phyloP scores from a whole-genome alignment of 2,797 vertebrate genomes.

The Odontamblyopus lacepedii region DNA sequence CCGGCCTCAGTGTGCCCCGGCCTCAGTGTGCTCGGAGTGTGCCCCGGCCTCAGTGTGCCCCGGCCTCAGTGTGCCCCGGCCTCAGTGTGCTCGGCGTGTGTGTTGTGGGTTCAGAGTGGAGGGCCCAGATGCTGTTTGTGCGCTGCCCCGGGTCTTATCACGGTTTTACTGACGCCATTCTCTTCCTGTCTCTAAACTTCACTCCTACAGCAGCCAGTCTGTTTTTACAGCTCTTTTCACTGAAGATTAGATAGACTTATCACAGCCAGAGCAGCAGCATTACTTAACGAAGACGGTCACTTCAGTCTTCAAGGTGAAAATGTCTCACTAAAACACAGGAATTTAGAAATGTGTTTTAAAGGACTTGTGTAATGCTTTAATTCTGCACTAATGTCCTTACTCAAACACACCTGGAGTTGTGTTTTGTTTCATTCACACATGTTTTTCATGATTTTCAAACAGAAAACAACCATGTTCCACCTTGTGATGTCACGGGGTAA shows the following conservation, averaged over 20 bases:
- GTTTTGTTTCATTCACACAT: no score
- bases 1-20: no score
- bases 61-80: no score
- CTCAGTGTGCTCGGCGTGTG: no score
- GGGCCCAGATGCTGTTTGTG: conserved; percentile 82
- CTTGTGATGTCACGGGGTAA: no score
- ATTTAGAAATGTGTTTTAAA: neutral
- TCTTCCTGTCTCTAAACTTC: conserved; percentile 98
- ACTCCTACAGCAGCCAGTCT: conserved; percentile 64
- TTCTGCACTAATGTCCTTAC: no score
- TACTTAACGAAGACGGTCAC: neutral
- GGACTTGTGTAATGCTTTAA: no score
- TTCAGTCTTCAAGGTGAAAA: neutral
- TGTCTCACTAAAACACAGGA: neutral
- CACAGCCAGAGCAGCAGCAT: conserved; percentile 59
- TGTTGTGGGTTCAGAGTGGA: neutral
- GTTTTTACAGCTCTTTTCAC: conserved; percentile 57
- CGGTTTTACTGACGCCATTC: conserved; percentile 90
- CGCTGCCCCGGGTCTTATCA: conserved; percentile 86
- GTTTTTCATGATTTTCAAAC: no score
- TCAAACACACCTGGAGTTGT: no score
- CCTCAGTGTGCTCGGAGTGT: no score
- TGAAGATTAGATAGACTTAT: conserved; percentile 72
- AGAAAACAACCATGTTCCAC: no score
- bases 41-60: no score